Base-by-base conservation (phyloP, 2,113 vertebrate species). In the Leptodactylus fuscus region DNA sequence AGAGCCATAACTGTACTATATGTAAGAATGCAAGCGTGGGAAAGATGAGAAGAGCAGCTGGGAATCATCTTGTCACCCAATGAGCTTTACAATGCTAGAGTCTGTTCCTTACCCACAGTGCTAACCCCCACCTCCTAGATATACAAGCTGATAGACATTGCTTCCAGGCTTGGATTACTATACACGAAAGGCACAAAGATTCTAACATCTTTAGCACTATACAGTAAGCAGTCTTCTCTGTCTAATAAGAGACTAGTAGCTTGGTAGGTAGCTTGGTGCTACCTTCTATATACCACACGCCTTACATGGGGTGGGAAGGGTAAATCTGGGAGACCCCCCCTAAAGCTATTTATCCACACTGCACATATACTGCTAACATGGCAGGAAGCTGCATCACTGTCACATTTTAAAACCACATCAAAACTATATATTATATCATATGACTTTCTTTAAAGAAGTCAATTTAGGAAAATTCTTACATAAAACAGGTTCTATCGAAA, bases 21-120 rank as follows among this genome's bases (percentile, higher is more conserved):
- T 16, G 55, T 24, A 73, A 24, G 27, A 55, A 69, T 62, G 81
- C 3, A 15, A 87, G 81, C 55, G 85, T 73, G 73, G 74, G 81
- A 87, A 87, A 46, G 41, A 58, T 12, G 67, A 70, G 60, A 81
- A 41, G 55, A 86, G 32, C 84, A 86, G 84, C 65, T 81, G 84
- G 84, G 65, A 86, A 79, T 55, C 49, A 60, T 81, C 84, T 49
- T 73, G 84, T 86, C 84, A 81, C 77, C 84, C 76, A 81, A 65
- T 46, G 24, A 81, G 38, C 48, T 18, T 38, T 27, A 29, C 77
- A 46, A 38, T 46, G 53, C 46, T 75, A 34, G 70, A 83, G 69
- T 53, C 36, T 44, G 81, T 41, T 53, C 82, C 38, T 22, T 76
- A 58, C 69, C 53, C 71, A 83, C 53, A 58, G 24, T 12, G 46